Conservation (phyloP, 1,140 invertebrate genomes). For the Aphis gossypii region DNA sequence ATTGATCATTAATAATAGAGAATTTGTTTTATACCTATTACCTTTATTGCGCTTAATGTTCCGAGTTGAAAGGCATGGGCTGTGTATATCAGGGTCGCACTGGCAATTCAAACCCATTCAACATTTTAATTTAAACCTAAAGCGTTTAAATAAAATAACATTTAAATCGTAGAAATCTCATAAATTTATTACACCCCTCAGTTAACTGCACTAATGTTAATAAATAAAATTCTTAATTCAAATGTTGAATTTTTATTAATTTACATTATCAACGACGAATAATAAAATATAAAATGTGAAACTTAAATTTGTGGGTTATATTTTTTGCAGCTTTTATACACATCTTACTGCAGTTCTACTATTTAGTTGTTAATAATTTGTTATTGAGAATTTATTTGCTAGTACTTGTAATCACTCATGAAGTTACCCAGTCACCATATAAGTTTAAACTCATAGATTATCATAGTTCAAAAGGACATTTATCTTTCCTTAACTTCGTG, state of each 20-base stretch:
- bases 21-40: neutral
- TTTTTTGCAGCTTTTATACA: neutral
- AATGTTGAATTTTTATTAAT: neutral
- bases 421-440: neutral
- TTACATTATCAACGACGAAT: neutral
- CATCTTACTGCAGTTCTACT: neutral
- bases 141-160: neutral
- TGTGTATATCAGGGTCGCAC: neutral
- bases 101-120: neutral
- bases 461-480: neutral
- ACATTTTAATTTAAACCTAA: slow-evolving; percentile 6
- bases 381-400: neutral
- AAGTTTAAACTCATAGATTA: slow-evolving; percentile 1
- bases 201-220: neutral
- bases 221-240: neutral
- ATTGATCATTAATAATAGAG: neutral
- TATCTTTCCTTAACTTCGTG: neutral
- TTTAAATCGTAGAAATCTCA: neutral
- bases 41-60: neutral
- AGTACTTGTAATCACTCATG: neutral
- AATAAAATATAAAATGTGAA: neutral
- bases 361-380: too few relatives aligned
- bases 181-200: neutral
- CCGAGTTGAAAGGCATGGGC: neutral
- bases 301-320: neutral